Base-by-base conservation (phyloP, 2,113 vertebrate species). In the Orientallactaga bullata region DNA sequence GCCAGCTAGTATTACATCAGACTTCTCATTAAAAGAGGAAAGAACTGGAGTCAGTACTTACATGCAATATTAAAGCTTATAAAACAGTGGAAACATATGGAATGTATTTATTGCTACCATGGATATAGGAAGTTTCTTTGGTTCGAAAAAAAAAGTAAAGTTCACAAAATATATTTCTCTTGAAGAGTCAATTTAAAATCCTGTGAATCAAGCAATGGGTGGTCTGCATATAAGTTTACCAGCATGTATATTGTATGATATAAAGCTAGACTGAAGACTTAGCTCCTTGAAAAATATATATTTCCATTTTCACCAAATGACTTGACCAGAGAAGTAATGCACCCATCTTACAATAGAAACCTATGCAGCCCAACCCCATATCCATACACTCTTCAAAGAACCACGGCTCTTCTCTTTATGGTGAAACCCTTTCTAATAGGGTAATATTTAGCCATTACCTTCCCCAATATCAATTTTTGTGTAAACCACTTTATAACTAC, bases 401-500 rank as follows among this genome's bases (percentile, higher is more conserved):
- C 17, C 55, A 68, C 78, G 3, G n/a, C 26, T 5, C 9, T 77
- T 55, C 37, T 63, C 32, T 55, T 10, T 1, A 37, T 35, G 7
- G 24, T 1, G 23, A 81, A 68, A 89, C 30, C 11, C 37, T 73
- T 68, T 91, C 21, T 35, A 26, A 79, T 81, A 94, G 66, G 20
- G n/a, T 24, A 30, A 6, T 7, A 60, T 37, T 83, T 76, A 60
- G 7, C 35, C 73, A 76, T 58, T 21, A 74, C 89, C 23, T 73
- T 58, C 32, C 35, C 74, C 77, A 20, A 24, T 16, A 42, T 12
- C 20, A 79, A 21, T 65, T 74, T 55, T 78, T 74, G 79, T 20
- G 9, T 35, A 71, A 91, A 78, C 55, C 61, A 61, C 73, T 88
- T 95, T 72, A 35, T 26, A 73, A 66, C 63, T 66, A 81, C 42